Conservation (phyloP, 2,797 vertebrate species). For the Sebastiscus tertius region DNA sequence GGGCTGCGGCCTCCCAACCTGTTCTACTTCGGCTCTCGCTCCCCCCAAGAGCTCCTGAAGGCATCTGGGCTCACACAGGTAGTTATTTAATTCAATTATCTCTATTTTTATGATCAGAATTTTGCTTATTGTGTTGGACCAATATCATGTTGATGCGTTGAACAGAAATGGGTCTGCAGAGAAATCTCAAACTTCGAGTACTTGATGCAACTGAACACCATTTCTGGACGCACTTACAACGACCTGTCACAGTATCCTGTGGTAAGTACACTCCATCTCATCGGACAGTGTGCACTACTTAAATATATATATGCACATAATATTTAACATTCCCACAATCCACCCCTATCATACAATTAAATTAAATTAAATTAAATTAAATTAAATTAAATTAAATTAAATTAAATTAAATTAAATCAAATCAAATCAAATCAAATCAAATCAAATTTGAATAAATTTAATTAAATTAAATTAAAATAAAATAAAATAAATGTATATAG, state of each 20-base stretch:
- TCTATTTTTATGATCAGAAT: background rate
- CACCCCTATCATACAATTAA: no score
- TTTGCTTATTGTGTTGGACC: background rate
- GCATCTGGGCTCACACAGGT: conserved; percentile 97
- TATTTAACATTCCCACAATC: no score
- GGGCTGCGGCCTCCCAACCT: conserved; percentile 89
- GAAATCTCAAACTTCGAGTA: conserved; percentile 99
- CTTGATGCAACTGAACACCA: conserved; percentile 98
- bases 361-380: no score
- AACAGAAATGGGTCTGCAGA: conserved; percentile 95
- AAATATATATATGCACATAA: background rate
- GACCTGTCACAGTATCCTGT: conserved; percentile 98
- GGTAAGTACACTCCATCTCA: conserved; percentile 78
- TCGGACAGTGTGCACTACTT: background rate
- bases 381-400: no score
- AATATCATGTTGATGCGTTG: background rate
- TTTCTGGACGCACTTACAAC: conserved; percentile 95
- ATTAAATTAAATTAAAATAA: no score
- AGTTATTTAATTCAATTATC: background rate
- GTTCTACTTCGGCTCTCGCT: conserved; percentile 92
- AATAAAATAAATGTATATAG: no score
- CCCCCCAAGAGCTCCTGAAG: conserved; percentile 95
- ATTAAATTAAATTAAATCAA: no score
- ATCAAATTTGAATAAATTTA: no score
- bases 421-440: no score